Base-by-base conservation (phyloP, 2,113 vertebrate species). In the Aegotheles bennettii region DNA sequence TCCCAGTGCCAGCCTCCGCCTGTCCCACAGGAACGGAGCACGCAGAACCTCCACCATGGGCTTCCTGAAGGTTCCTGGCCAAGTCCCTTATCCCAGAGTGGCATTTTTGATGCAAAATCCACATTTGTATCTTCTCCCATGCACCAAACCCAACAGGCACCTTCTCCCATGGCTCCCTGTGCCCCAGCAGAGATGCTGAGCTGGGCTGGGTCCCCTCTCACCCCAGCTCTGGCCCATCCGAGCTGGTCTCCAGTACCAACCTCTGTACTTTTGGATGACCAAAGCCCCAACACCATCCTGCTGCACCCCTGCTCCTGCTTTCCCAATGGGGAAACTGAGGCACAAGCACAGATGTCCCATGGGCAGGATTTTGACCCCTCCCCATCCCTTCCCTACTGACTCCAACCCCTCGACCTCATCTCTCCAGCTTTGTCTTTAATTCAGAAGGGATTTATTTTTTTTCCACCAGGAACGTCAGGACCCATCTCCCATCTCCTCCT, bases 71-170 rank as follows among this genome's bases (percentile, higher is more conserved):
- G 19, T 59, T 50, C 16, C 19, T 50, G 45, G 16, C 15, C 4
- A 2, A 70, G 31, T 23, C 10, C 12, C 17, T 82, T n/a, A n/a
- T 13, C 23, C 40, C 42, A 76, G 38, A n/a, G 50, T 0, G 1
- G 45, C n/a, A 20, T 23, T 80, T 75, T 56, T 47, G 35, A 28
- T 21, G 43, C 45, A 35, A 85, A 83, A 67, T 12, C 35, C 36
- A 3, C 0, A 0, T 31, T 57, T 0, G 0, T 64, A 51, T 11
- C 20, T 68, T 42, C 35, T 68, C 10, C 47, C 24, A 7, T 3
- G 6, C 57, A 20, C 42, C 35, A 51, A 25, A 60, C 33, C 38
- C 82, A 67, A 50, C 20, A 42, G 69, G 35, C n/a, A 48, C 45
- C n/a, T 64, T 61, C 13, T 81, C 42, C 35, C 4, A 0, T 0